Conservation (phyloP, 2,888 invertebrate genomes). For the Apeira syringaria region DNA sequence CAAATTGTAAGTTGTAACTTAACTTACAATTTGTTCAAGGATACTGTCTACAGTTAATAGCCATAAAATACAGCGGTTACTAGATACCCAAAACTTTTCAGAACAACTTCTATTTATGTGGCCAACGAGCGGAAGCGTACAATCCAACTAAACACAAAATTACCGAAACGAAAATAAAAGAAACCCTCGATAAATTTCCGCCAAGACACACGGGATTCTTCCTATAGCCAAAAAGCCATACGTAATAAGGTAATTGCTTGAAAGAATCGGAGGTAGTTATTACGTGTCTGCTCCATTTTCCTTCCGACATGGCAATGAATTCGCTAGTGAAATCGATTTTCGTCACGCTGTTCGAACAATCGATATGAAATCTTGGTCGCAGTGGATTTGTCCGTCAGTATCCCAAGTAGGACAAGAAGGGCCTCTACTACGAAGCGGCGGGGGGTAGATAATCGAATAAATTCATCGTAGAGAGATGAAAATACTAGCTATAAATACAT, state of each 20-base stretch:
- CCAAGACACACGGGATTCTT: slow-evolving; percentile 5
- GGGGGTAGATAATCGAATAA: too few relatives aligned
- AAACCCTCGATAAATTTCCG: slow-evolving; percentile 2
- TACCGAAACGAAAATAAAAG: slow-evolving; percentile 2
- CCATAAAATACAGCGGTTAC: background rate
- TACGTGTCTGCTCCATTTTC: slow-evolving; percentile 32
- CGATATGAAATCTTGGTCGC: slow-evolving; percentile 19
- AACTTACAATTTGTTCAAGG: too few relatives aligned
- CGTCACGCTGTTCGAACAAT: slow-evolving; percentile 25
- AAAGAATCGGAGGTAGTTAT: slow-evolving; percentile 18
- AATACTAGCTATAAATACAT: too few relatives aligned
- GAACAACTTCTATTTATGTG: background rate
- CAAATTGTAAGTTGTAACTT: too few relatives aligned
- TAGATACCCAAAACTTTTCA: background rate
- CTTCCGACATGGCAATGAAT: slow-evolving; percentile 37
- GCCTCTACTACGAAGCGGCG: too few relatives aligned
- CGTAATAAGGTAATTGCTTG: slow-evolving; percentile 14
- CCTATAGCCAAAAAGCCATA: slow-evolving; percentile 10
- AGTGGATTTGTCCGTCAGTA: slow-evolving; percentile 11
- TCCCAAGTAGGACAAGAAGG: slow-evolving; percentile 7
- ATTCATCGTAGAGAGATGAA: too few relatives aligned
- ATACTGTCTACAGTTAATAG: too few relatives aligned
- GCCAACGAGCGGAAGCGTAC: background rate
- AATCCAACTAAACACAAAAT: slow-evolving; percentile 2
- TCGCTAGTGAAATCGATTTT: slow-evolving; percentile 38